These are phyloP conservation scores for Athalia circularis DNA, from an alignment of 2,888 invertebrate genomes.

Conservation along the genomic window DNA sequence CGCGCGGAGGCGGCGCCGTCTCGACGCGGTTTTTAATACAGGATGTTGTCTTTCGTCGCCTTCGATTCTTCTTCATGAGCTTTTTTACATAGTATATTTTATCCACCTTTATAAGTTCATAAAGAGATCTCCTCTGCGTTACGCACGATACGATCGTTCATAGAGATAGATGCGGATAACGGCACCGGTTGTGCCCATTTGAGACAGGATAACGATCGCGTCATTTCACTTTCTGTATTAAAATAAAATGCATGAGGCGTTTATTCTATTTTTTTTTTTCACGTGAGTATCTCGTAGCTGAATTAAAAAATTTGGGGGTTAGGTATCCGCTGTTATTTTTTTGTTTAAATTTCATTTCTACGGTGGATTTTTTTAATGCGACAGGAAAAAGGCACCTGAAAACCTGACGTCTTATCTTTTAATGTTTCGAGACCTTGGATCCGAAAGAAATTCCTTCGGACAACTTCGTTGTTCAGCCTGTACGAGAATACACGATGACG, in stretches of 20 bases:
- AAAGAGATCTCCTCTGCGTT: not conserved
- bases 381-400: conserved; percentile 21
- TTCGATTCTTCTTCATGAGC: not conserved
- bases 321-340: too few species aligned
- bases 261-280: too few species aligned
- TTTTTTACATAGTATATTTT: not conserved
- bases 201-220: too few species aligned
- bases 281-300: too few species aligned
- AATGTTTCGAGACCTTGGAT: conserved; percentile 2
- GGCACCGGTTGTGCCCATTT: too few species aligned
- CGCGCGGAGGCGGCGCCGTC: conserved; percentile 9
- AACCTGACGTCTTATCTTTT: conserved; percentile 22
- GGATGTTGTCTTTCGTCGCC: not conserved
- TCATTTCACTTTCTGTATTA: too few species aligned
- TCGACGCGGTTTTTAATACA: not conserved
- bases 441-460: conserved; percentile 9
- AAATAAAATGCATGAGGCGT: too few species aligned
- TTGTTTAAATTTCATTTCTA: too few species aligned
- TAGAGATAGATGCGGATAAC: too few species aligned
- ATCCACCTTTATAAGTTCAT: not conserved
- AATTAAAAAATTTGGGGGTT: too few species aligned
- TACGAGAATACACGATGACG: conserved; percentile 19
- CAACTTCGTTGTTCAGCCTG: conserved; percentile 6
- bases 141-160: too few species aligned
- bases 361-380: not conserved